Base-by-base conservation (phyloP, 2,113 vertebrate species). In the Trachemys scripta region DNA sequence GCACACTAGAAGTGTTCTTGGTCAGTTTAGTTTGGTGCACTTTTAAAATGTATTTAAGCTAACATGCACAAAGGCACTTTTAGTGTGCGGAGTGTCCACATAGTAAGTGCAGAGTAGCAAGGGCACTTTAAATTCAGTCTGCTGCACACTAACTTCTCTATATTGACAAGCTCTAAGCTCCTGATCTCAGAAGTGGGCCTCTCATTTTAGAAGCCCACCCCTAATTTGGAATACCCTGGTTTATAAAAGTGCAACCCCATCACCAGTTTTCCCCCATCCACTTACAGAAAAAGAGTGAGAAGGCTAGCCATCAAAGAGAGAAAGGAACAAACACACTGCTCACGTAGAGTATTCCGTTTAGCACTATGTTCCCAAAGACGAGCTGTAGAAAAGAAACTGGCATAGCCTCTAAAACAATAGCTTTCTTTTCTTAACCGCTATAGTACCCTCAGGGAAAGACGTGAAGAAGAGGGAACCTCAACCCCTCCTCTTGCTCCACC, bases 341-440 rank as follows among this genome's bases (percentile, higher is more conserved):
- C 2, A 0, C n/a, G n/a, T 76, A 87, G 16, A 2, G 9, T 3
- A 27, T 9, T 19, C 50, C 6, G 6, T 88, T 94, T 51, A 59
- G 24, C 88, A 84, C 35, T 94, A 51, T 94, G 0, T 84, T 89
- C 69, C 62, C 57, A 76, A 42, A 13, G 38, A 35, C 38, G 19
- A 76, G 72, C 22, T 76, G 12, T 45, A 25, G 10, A 8, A 82
- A 29, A n/a, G 85, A 38, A 51, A 14, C 51, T 88, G n/a, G n/a
- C 25, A 49, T 2, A 42, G 79, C 89, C 90, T 94, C 90, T 56
- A 35, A 85, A 95, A 92, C 76, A 91, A 6, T 11, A 80, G 38
- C 31, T 59, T 92, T 92, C 69, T 89, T 62, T 35, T 94, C 90
- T 88, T 57, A 93, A 82, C 57, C 90, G 8, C 59, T 93, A 1